Base-by-base conservation (phyloP, 1,140 invertebrate genomes). In the Lordiphosa clarofinis region DNA sequence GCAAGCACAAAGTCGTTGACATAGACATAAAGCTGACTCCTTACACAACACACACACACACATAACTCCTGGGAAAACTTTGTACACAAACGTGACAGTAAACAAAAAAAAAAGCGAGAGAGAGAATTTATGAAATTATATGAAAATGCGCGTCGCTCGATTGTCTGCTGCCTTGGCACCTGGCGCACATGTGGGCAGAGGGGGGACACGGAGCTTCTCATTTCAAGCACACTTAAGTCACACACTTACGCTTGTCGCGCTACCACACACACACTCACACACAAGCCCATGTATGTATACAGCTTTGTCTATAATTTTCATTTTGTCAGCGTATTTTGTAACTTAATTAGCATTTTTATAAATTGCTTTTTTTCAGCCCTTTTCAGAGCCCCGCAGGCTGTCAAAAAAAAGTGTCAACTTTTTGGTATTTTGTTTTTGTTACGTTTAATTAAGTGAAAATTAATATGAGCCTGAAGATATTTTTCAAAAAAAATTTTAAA, bases 331-430 rank as follows among this genome's bases (percentile, higher is more conserved):
- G 64, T 53, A 78, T 78, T 78, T 78, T 78, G 73, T 76, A 73
- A 78, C 56, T 78, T 73, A 73, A 78, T 78, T 78, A 73, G 73
- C 73, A 76, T 78, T 78, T 75, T 76, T 46, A 74, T 68, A 73
- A 58, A 42, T 65, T 64, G 65, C 53, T 49, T 49, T 47, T 47
- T 24, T 31, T 12, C 15, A 49, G 36, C 31, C 19, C 39, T 48
- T 55, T 35, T 47, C 12, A n/a, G 36, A 49, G 24, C 12, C 49
- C 12, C 49, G 28, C 10, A 39, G 39, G 39, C 39, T 42, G 39
- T 42, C 39, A 42, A 66, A 69, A 66, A 33, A 28, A 54, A 72
- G 56, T 67, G 53, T 44, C 53, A 61, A 44, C 33, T 75, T 66
- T 58, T 54, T 53, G 47, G 19, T 19, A 19, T 19, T 19, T 44